Base-by-base conservation (phyloP, 2,888 invertebrate species). In the Dendrolimus houi region DNA sequence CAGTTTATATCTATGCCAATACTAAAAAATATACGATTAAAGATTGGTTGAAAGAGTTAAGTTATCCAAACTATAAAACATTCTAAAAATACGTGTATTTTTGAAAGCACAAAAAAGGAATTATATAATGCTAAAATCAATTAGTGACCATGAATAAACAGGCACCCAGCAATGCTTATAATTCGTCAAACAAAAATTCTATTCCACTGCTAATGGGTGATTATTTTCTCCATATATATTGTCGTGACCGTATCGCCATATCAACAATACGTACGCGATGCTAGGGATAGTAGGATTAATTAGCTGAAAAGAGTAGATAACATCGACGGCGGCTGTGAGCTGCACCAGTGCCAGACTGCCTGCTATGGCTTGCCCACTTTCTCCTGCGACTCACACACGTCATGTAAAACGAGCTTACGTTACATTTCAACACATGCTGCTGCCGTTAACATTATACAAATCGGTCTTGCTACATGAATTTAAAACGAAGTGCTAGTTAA, bases 151-250 rank as follows among this genome's bases (percentile, higher is more conserved):
- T 52, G 14, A 40, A 64, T 65, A 60, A 60, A 57, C 54, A 59
- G 55, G 40, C 41, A 55, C 54, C 64, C 63, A 64, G 65, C 64
- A 63, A 62, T 56, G 57, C 60, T 56, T 64, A 56, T 60, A 64
- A 62, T 62, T 69, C 66, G 68, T 68, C 67, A 66, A 68, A 61
- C 59, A 70, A 72, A 72, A 75, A 81, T 79, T 80, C 75, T 79
- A 68, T 71, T 65, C 61, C 71, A 72, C 72, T 78, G 76, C 79
- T 82, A 77, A 85, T 81, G 82, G 83, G 83, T 79, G 73, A 81
- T 78, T 73, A 77, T 79, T 81, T 79, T 80, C 75, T 74, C 74
- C 67, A 59, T 57, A 63, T 14, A 14, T 14, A 14, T 14, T 69
- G 67, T 71, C 69, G 74, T 69, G 71, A 67, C 68, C 66, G 64